Evolutionary conservation across 2,888 invertebrate genomes (phyloP).

Genomic region (Drosophila paracracens): DNA sequence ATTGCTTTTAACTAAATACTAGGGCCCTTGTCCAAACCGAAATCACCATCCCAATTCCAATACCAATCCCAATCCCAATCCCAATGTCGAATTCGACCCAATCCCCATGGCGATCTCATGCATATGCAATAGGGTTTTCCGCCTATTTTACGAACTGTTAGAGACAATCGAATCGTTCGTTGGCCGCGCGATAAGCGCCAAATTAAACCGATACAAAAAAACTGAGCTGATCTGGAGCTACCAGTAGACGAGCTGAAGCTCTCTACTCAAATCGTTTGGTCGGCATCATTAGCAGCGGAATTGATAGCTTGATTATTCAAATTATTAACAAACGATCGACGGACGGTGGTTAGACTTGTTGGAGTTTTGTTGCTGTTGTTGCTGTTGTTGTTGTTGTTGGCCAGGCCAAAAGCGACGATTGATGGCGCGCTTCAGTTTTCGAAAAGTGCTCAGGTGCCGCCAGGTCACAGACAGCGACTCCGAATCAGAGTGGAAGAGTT

Average conservation of each 20-base stretch:
- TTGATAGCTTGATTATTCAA: constrained; percentile 85
- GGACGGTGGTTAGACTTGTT: constrained; percentile 11
- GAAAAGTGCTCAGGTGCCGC: constrained; percentile 61
- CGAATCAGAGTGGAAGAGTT: constrained; percentile 14
- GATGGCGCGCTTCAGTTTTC: constrained; percentile 73
- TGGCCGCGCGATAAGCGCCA: constrained; percentile 68
- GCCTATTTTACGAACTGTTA: constrained; percentile 78
- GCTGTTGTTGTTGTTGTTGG: constrained; percentile 25
- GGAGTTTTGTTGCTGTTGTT: background rate
- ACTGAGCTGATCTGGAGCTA: constrained; percentile 29
- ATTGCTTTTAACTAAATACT: constrained; percentile 62
- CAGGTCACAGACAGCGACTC: constrained; percentile 54
- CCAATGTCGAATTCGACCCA: constrained; percentile 6
- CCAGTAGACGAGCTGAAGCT: constrained; percentile 7
- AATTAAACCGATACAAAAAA: constrained; percentile 57
- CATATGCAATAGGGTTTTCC: constrained; percentile 71
- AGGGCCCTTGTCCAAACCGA: constrained; percentile 4
- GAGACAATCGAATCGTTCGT: constrained; percentile 59
- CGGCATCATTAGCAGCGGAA: constrained; percentile 83
- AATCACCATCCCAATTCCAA: background rate
- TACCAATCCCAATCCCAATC: background rate
- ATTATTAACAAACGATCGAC: constrained; percentile 77
- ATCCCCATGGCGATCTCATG: constrained; percentile 47
- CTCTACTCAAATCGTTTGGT: constrained; percentile 55
- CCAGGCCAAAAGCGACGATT: constrained; percentile 58